These are phyloP conservation scores for Mesocentrotus franciscanus DNA, from an alignment of 53 echinoderm and acorn worm species.

Conservation along the genomic window DNA sequence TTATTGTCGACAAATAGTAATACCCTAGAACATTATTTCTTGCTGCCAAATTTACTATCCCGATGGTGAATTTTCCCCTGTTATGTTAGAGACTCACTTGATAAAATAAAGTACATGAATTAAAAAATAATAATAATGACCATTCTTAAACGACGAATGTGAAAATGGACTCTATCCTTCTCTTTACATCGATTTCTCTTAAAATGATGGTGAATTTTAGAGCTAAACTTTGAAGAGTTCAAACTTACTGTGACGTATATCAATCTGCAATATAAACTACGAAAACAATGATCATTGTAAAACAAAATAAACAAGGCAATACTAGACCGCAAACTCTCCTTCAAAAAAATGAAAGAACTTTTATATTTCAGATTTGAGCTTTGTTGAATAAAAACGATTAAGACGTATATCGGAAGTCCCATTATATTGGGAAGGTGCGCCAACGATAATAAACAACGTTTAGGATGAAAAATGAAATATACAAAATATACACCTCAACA, in stretches of 20 bases:
- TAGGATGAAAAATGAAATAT: slow-evolving; percentile 16
- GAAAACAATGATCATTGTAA: not conserved
- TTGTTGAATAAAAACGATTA: slow-evolving; percentile 8
- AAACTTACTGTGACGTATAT: not conserved
- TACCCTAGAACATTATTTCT: too few relatives aligned
- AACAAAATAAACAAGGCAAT: not conserved
- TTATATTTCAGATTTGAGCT: not conserved
- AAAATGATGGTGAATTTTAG: too few relatives aligned
- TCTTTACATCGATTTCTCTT: too few relatives aligned
- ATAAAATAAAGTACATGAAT: too few relatives aligned
- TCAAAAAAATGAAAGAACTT: not conserved
- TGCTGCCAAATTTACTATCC: too few relatives aligned
- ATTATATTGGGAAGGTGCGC: not conserved
- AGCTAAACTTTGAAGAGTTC: too few relatives aligned
- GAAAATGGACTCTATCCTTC: too few relatives aligned
- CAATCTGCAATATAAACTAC: not conserved
- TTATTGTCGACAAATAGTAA: too few relatives aligned
- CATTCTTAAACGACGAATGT: too few relatives aligned
- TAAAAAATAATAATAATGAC: too few relatives aligned
- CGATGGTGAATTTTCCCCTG: too few relatives aligned
- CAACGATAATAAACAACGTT: slow-evolving; percentile 7
- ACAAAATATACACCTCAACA: not conserved
- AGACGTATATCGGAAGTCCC: slow-evolving; percentile 6
- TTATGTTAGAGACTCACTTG: too few relatives aligned
- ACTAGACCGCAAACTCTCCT: not conserved